Evolutionary conservation across 1,140 invertebrate species (phyloP), one percentile per base, ranked within the genome.

Genomic region (Microplitis demolitor): DNA sequence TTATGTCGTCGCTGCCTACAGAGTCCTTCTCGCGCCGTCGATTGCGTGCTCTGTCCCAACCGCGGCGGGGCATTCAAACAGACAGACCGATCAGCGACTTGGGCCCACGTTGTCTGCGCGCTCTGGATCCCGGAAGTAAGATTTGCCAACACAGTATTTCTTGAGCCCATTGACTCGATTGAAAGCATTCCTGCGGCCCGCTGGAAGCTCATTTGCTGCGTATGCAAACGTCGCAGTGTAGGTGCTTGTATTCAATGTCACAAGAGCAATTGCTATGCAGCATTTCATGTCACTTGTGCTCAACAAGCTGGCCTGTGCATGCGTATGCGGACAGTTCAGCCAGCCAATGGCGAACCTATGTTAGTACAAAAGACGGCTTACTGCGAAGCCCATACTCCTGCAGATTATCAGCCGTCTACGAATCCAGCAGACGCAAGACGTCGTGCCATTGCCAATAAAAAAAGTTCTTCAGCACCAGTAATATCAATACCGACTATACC

Each of bases 241-340:
- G 98, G 98, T 0, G 98, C 98, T 2, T 99, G 98, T 81, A 99
- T 99, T 76, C 98, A 99, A 86, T 99, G 98, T 85, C 96, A 98
- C 82, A 96, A 97, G 79, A 94, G 92, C 74, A 98, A 96, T 84
- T 99, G 98, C 84, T 99, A 98, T 81, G 94, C 95, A 66, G 97
- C 97, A 4, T 99, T 99, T 87, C 98, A 99, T 86, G 98, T 99
- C 0, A 99, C 98, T 0, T 99, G 98, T 87, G 98, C 97, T 0
- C 97, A 99, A 84, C 96, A 98, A 84, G 97, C 97, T 62, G 97
- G 97, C 68, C 88, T 96, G 0, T 91, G 93, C 77, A 99, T 99
- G 97, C 95, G 97, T 84, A 98, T 99, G 92, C 95, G 98, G 81
- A 96, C 95, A 1, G 92, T 96, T 0, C 90, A 92, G 80, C 93